Percentiles rank a stretch among this genome's conserved stretches.
Evolutionary conservation across 2,797 vertebrate species (phyloP).

Genomic region (Orestias chungarensis): DNA sequence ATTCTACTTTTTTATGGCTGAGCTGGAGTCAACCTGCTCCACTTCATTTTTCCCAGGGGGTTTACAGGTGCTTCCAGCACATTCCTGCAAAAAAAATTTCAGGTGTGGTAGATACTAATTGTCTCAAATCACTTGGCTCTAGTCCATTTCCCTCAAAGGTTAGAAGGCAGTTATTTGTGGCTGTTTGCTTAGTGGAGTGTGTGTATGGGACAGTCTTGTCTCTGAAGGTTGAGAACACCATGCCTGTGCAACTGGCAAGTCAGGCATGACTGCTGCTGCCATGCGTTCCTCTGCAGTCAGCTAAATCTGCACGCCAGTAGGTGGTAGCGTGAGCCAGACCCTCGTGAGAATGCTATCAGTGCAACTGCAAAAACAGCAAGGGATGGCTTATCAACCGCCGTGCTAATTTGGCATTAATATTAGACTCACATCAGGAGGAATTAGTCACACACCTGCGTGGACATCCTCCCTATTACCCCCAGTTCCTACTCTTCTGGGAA

Average conservation of each 20-base stretch:
- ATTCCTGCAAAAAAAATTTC: slow-evolving; percentile 22
- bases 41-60: slow-evolving; percentile 21
- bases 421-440: slow-evolving; percentile 14
- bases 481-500: slow-evolving; percentile 7
- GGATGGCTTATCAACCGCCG: background rate
- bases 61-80: slow-evolving; percentile 19
- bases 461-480: background rate
- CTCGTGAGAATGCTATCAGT: slow-evolving; percentile 2
- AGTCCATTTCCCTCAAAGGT: slow-evolving; percentile 4
- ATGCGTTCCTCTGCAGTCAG: background rate
- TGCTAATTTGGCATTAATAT: slow-evolving; percentile 21
- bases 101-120: slow-evolving; percentile 32
- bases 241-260: slow-evolving; percentile 17
- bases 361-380: slow-evolving; percentile 6
- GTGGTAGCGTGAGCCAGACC: slow-evolving; percentile 7
- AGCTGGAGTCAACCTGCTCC: slow-evolving; percentile 18
- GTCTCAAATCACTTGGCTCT: slow-evolving; percentile 35
- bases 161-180: slow-evolving; percentile 12
- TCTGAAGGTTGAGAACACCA: slow-evolving; percentile 10
- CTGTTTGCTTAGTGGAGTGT: background rate
- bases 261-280: slow-evolving; percentile 12
- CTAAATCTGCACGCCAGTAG: slow-evolving; percentile 14
- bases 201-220: slow-evolving; percentile 1
- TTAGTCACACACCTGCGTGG: slow-evolving; percentile 13
- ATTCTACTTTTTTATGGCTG: slow-evolving; percentile 26